Conservation (phyloP, 1,140 invertebrate genomes). For the Lucilia cuprina region DNA sequence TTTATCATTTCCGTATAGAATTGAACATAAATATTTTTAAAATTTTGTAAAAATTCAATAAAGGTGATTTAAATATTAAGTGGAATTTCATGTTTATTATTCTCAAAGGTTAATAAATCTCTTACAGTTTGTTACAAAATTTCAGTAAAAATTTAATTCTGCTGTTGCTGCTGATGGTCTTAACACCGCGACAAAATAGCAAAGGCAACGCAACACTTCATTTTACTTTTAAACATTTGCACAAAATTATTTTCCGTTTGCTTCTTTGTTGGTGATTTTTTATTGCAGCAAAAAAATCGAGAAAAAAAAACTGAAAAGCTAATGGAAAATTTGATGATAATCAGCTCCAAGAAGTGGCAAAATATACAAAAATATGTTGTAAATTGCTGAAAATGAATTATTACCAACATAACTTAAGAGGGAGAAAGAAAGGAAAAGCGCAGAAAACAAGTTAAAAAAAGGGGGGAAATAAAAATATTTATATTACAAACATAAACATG, state of each 20-base stretch:
- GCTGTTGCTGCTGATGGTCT: too few species aligned
- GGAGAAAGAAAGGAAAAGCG: background rate
- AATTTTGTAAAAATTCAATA: too few species aligned
- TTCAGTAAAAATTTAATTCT: too few species aligned
- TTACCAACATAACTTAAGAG: background rate
- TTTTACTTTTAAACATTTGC: background rate
- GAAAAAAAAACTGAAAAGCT: background rate
- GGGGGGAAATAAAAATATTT: background rate
- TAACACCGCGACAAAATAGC: too few species aligned
- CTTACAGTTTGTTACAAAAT: too few species aligned
- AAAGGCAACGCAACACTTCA: background rate
- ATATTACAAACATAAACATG: background rate
- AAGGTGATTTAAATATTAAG: too few species aligned
- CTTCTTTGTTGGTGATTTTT: background rate
- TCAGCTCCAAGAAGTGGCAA: constrained; percentile 30
- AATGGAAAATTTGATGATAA: constrained; percentile 23
- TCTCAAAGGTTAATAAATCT: too few species aligned
- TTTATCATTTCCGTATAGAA: too few species aligned
- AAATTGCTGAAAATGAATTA: constrained; percentile 32
- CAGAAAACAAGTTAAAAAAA: background rate
- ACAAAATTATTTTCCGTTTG: background rate
- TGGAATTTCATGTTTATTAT: too few species aligned
- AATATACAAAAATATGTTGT: constrained; percentile 31
- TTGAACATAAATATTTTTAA: too few species aligned
- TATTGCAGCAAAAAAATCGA: background rate